Evolutionary conservation across 2,888 invertebrate genomes (phyloP), one percentile per base, ranked within the genome.

Genomic region (Ophion ventricosus): DNA sequence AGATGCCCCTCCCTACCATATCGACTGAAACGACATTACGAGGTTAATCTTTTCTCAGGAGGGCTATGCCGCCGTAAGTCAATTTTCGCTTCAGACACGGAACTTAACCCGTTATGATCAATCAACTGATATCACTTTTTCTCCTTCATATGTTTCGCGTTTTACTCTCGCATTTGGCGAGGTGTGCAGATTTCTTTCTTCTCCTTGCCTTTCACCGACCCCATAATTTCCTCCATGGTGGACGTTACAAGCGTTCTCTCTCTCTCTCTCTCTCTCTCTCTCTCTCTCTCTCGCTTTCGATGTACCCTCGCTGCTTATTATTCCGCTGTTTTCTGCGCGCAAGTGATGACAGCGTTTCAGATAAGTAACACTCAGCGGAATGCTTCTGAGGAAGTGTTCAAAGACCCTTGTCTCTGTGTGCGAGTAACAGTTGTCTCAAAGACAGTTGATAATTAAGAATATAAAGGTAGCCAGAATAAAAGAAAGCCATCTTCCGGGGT

Each of bases 11-110:
- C n/a, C n/a, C n/a, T n/a, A n/a, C n/a, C n/a, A n/a, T n/a, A 67
- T 84, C 81, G 84, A 29, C 54, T 82, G 88, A 84, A 87, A 88
- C 88, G 87, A 90, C 89, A 88, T 89, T 88, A 87, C 87, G 85
- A 77, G 56, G 84, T 17, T 14, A 49, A 49, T 14, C n/a, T 14
- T 49, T 49, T 49, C 49, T 49, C 17, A 49, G 49, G 0, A 49
- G 14, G 14, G 49, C 14, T 10, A 49, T 17, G 49, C 17, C 49
- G 14, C 17, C 49, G 17, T 17, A 17, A 49, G 17, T 17, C 49
- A 14, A 49, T 17, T 2, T 49, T 49, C 49, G 14, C 49, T 49
- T 49, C 17, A 49, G 49, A 49, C 49, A 49, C 17, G 14, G 14
- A 4, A 17, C 14, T 49, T 49, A 2, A 17, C 40, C 10, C 40